These are phyloP conservation scores for Sternotherus odoratus DNA, from an alignment of 2,797 vertebrate genomes.

Conservation along the genomic window DNA sequence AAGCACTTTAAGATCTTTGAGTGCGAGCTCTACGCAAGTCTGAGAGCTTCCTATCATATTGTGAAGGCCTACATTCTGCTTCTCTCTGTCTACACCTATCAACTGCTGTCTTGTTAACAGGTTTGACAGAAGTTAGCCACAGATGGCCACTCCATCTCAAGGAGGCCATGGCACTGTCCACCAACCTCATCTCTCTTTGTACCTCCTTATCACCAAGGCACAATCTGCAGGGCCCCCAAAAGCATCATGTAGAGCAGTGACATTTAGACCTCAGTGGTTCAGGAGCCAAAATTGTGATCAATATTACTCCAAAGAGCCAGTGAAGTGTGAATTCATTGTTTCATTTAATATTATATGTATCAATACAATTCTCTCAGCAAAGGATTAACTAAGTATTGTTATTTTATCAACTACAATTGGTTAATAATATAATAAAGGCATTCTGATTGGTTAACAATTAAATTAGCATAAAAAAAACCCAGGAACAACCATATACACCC, in stretches of 20 bases:
- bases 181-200: not conserved
- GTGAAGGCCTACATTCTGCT: not conserved
- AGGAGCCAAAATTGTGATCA: too few species aligned
- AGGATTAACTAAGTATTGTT: not conserved
- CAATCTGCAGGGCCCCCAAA: conserved; percentile 5
- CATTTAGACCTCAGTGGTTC: too few species aligned
- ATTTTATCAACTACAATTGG: not conserved
- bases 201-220: not conserved
- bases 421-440: not conserved
- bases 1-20: not conserved
- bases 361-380: not conserved
- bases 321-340: too few species aligned
- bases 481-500: not conserved
- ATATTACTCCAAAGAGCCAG: too few species aligned
- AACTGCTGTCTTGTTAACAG: not conserved
- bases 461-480: not conserved
- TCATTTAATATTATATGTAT: too few species aligned
- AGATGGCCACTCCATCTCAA: not conserved
- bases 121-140: not conserved
- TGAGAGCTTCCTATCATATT: not conserved
- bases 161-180: not conserved
- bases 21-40: not conserved
- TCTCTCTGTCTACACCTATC: not conserved
- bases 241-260: not conserved
- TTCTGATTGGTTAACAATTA: not conserved